Base-by-base conservation (phyloP, 2,888 invertebrate genomes). In the Labia minor region DNA sequence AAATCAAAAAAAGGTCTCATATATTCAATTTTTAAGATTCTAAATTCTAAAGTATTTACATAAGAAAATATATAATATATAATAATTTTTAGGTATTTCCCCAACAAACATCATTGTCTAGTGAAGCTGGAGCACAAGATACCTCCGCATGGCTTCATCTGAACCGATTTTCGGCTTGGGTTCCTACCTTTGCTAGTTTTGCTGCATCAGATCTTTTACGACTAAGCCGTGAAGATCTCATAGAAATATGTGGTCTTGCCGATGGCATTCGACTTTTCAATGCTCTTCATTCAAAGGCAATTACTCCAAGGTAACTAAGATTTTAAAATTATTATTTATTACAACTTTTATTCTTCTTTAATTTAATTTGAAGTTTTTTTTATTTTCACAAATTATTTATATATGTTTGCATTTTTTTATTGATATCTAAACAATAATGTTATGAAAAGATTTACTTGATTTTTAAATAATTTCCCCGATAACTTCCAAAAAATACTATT, bases 231-330 rank as follows among this genome's bases (percentile, higher is more conserved):
- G 93, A 95, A 70, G 96, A 97, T 78, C 82, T 96, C 61, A 92
- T 95, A 67, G 92, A 95, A 80, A 93, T 97, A 68, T 95, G 95
- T 77, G 95, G 95, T 0, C 81, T 95, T 69, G 90, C 94, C 37
- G 95, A 96, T 77, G 97, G 96, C 2, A 95, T 96, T 68, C 85
- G 96, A 71, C 84, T 96, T 69, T 94, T 87, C 79, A 96, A 96
- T 78, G 89, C 91, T 33, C 80, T 96, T 63, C 92, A 92, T 74
- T 85, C 88, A 72, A 91, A 90, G 90, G 33, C 33, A 33, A 33
- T n/a, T n/a, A n/a, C n/a, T n/a, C n/a, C n/a, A n/a, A n/a, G 18
- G 64, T 14, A 64, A n/a, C 18, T 14, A 64, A 21, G 14, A 18
- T 14, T 14, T 1, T n/a, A n/a, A 1, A 61, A 16, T 1, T 0